Evolutionary conservation across 2,888 invertebrate genomes (phyloP).

Genomic region (Exephanes ischioxanthus): DNA sequence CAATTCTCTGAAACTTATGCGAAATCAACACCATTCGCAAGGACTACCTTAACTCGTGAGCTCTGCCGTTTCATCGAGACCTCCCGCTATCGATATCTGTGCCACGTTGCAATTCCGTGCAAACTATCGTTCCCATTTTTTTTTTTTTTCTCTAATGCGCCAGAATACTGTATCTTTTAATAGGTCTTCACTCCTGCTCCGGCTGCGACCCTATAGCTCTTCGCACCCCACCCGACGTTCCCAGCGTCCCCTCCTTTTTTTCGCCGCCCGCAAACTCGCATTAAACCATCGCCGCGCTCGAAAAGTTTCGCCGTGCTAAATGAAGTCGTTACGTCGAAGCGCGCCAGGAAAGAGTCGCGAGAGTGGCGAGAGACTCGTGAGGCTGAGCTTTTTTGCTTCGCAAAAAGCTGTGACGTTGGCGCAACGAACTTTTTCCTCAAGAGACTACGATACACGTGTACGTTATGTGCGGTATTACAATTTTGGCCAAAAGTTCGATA

Average conservation of each 20-base stretch:
- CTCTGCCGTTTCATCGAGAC: slow-evolving; percentile 8
- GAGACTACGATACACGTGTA: background rate
- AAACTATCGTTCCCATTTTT: background rate
- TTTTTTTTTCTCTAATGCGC: background rate
- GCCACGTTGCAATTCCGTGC: background rate
- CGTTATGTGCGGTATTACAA: background rate
- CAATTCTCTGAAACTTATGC: no score
- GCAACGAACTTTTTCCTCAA: background rate
- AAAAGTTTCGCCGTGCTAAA: slow-evolving; percentile 45
- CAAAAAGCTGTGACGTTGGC: background rate
- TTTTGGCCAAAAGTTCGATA: background rate
- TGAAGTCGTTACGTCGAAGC: slow-evolving; percentile 51
- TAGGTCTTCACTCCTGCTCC: slow-evolving; percentile 18
- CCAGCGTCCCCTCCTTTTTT: background rate
- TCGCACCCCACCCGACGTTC: slow-evolving; percentile 23
- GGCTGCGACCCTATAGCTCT: slow-evolving; percentile 18
- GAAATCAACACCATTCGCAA: no score
- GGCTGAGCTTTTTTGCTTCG: background rate
- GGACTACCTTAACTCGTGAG: no score
- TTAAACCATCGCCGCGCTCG: slow-evolving; percentile 20
- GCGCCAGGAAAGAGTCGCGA: slow-evolving; percentile 1
- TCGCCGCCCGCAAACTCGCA: slow-evolving; percentile 9
- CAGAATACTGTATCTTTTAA: slow-evolving; percentile 1
- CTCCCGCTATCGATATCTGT: slow-evolving; percentile 12
- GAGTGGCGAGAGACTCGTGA: background rate